Conservation (phyloP, 2,888 invertebrate species). For the Nomada fucata region DNA sequence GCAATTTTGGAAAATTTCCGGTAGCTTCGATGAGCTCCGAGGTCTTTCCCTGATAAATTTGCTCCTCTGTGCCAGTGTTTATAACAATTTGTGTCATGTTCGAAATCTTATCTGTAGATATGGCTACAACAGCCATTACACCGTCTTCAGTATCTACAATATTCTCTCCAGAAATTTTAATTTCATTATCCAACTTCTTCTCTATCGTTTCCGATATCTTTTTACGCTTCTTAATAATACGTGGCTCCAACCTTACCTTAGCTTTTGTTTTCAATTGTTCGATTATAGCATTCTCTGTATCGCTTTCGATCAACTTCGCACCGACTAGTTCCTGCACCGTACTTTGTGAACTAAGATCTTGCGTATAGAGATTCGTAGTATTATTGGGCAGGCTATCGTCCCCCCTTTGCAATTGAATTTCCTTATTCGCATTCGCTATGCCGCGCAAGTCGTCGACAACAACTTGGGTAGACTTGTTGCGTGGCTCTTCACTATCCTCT, state of each 20-base stretch:
- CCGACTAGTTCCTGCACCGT: conserved; percentile 15
- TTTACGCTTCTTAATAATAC: conserved; percentile 67
- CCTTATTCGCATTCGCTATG: conserved; percentile 36
- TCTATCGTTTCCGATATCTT: conserved; percentile 57
- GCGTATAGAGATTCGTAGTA: conserved; percentile 38
- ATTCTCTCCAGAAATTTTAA: conserved; percentile 50
- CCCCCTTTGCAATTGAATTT: background rate
- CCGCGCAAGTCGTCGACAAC: conserved; percentile 47
- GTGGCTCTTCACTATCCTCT: conserved; percentile 25
- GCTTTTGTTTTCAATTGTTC: conserved; percentile 57
- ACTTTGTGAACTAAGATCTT: conserved; percentile 34
- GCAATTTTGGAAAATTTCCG: conserved; percentile 77
- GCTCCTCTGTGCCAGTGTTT: conserved; percentile 81
- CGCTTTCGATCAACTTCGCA: conserved; percentile 13
- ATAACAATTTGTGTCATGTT: conserved; percentile 83
- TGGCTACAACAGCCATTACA: conserved; percentile 83
- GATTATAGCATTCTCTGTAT: conserved; percentile 36
- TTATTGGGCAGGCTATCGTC: background rate
- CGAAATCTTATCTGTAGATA: conserved; percentile 82
- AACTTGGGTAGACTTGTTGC: conserved; percentile 51
- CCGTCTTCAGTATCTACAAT: conserved; percentile 70
- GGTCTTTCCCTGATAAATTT: conserved; percentile 82
- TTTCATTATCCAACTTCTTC: conserved; percentile 48
- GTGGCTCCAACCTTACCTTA: conserved; percentile 58
- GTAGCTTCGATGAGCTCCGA: conserved; percentile 82